phyloP scores from a whole-genome alignment of 2,797 vertebrate species.

The Lateolabrax maculatus region DNA sequence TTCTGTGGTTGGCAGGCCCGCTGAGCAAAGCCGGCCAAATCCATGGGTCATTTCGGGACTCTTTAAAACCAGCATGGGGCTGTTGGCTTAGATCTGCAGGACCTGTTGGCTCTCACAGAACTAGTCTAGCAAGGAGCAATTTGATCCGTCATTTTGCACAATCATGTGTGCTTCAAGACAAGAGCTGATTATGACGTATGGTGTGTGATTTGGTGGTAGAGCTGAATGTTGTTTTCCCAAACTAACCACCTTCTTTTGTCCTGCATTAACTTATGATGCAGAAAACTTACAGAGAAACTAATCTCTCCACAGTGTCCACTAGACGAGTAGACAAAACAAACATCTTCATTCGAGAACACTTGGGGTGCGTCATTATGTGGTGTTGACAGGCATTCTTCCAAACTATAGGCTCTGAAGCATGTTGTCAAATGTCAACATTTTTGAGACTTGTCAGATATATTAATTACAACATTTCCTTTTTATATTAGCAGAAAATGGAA shows the following conservation, averaged over 20 bases:
- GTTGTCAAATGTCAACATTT: not conserved
- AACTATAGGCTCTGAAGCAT: not conserved
- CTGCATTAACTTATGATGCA: not conserved
- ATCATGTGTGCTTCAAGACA: constrained; percentile 43
- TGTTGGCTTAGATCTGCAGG: constrained; percentile 21
- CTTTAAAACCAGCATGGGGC: constrained; percentile 22
- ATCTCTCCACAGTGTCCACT: not conserved
- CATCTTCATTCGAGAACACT: not conserved
- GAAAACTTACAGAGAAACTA: not conserved
- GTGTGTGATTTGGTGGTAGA: constrained; percentile 28
- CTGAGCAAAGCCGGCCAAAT: constrained; percentile 33
- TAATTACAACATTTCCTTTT: too few relatives aligned
- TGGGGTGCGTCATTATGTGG: not conserved
- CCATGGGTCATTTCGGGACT: constrained; percentile 44
- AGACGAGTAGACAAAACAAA: not conserved
- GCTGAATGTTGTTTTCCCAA: not conserved
- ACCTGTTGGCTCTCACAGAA: constrained; percentile 31
- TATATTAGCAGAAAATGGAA: too few relatives aligned
- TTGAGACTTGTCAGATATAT: too few relatives aligned
- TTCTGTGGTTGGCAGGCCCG: constrained; percentile 44
- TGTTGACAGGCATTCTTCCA: not conserved
- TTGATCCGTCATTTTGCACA: constrained; percentile 45
- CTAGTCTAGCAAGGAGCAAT: constrained; percentile 33
- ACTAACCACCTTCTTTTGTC: not conserved
- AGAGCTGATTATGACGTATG: constrained; percentile 22